Conservation (phyloP, 2,113 vertebrate species). For the Dolichotis patagonum region DNA sequence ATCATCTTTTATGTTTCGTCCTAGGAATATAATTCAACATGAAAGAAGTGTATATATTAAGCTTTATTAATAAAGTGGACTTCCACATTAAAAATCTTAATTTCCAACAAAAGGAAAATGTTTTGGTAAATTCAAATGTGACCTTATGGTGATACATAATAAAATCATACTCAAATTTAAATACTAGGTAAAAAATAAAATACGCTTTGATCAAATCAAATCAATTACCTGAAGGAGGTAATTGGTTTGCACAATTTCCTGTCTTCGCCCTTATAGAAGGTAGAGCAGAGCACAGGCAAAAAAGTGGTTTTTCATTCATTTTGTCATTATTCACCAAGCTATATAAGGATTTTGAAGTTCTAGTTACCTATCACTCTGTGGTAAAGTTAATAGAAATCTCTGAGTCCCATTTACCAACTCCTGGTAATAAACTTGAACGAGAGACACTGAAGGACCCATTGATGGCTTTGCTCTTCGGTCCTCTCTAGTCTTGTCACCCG, state of each 20-base stretch:
- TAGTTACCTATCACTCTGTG: background rate
- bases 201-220: background rate
- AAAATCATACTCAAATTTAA: background rate
- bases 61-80: background rate
- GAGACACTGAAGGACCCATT: background rate
- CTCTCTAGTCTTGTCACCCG: background rate
- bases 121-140: conserved; percentile 50
- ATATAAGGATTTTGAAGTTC: background rate
- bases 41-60: background rate
- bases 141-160: background rate
- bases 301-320: background rate
- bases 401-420: background rate
- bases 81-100: background rate
- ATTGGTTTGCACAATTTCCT: background rate
- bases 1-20: background rate
- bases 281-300: background rate
- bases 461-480: background rate
- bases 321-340: background rate
- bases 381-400: background rate
- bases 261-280: background rate
- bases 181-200: background rate
- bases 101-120: background rate
- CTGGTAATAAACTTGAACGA: background rate
- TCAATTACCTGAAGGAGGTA: background rate
- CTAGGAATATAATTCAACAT: background rate